Evolutionary conservation across 2,888 invertebrate species (phyloP).

Genomic region (Ophioninae sp.): DNA sequence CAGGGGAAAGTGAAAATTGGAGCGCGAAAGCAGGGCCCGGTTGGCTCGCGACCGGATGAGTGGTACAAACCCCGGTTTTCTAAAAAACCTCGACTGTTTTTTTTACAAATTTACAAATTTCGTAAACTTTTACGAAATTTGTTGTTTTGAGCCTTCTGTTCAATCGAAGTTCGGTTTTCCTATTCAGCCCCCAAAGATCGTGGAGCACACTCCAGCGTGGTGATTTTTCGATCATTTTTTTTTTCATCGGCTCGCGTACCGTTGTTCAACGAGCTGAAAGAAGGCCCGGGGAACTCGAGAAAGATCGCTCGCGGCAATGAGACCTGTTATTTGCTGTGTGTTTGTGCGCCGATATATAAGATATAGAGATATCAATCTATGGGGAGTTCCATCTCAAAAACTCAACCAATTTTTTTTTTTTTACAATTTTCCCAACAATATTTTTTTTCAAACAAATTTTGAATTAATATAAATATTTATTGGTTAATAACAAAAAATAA

Average conservation of each 20-base stretch:
- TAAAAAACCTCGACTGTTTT: neutral
- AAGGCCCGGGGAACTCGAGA: constrained; percentile 25
- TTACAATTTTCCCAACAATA: neutral
- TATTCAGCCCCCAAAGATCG: no score
- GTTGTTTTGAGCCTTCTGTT: no score
- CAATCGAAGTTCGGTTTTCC: no score
- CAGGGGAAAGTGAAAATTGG: neutral
- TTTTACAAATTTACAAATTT: no score
- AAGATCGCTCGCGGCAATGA: constrained; percentile 29
- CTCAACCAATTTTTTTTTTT: neutral
- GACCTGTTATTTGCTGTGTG: constrained; percentile 34
- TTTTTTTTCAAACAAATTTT: neutral
- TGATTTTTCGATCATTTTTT: constrained; percentile 71
- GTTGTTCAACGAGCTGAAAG: constrained; percentile 14
- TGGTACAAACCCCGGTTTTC: neutral
- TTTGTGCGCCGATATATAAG: neutral
- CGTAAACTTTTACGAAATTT: no score
- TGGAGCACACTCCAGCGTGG: constrained; percentile 28
- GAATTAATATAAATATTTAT: neutral
- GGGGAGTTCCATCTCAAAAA: neutral
- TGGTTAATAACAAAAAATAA: neutral
- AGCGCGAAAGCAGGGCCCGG: constrained; percentile 22
- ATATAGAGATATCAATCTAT: neutral
- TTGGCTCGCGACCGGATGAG: constrained; percentile 64
- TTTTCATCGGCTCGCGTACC: constrained; percentile 4